phyloP scores from a whole-genome alignment of 2,888 invertebrate species.

The Rotaria sp. region DNA sequence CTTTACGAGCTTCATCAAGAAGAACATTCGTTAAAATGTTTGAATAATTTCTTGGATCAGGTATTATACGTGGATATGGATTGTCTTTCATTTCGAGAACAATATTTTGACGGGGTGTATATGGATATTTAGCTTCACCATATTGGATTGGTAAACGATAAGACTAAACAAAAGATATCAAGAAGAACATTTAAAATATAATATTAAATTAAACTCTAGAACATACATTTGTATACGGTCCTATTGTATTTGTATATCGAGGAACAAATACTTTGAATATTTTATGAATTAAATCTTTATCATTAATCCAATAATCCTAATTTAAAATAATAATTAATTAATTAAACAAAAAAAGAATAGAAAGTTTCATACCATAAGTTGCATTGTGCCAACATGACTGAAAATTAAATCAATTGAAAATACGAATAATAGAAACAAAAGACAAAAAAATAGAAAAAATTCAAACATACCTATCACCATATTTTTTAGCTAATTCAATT shows the following conservation, averaged over 20 bases:
- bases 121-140: neutral
- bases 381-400: conserved; percentile 40
- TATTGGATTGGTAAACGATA: conserved; percentile 16
- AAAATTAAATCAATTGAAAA: neutral
- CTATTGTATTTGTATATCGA: conserved; percentile 33
- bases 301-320: conserved; percentile 39
- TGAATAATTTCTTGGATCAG: conserved; percentile 29
- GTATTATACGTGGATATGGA: conserved; percentile 32
- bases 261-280: conserved; percentile 39
- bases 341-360: neutral
- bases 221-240: conserved; percentile 39
- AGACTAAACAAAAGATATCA: neutral
- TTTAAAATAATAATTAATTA: neutral
- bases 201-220: neutral
- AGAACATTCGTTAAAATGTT: conserved; percentile 14
- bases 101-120: neutral
- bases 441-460: too few species aligned
- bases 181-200: neutral
- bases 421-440: too few species aligned
- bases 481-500: conserved; percentile 41
- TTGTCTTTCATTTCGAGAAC: conserved; percentile 23
- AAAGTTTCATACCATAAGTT: neutral
- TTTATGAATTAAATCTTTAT: conserved; percentile 38
- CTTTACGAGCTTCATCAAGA: neutral
- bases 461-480: conserved; percentile 37